Percentiles rank a stretch among this genome's conserved stretches.
phyloP scores from a whole-genome alignment of 2,113 vertebrate genomes.

The Lophochroa leadbeateri region DNA sequence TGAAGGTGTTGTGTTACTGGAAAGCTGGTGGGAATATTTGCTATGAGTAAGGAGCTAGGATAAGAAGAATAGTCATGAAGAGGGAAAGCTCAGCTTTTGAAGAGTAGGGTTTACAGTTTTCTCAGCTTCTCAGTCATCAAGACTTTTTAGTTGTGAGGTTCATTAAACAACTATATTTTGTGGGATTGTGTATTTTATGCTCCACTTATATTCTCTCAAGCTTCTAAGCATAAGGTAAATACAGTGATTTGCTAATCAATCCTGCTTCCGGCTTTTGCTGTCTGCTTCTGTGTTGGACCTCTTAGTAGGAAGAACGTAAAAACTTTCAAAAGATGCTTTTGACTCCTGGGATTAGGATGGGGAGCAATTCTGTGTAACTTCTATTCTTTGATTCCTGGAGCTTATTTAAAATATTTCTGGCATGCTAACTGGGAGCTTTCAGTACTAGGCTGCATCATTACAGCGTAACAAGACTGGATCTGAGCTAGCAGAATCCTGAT shows the following conservation, averaged over 20 bases:
- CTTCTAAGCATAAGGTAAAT: neutral
- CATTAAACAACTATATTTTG: neutral
- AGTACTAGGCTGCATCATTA: neutral
- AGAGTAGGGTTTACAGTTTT: neutral
- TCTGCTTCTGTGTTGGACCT: neutral
- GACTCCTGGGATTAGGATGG: neutral
- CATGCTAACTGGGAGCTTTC: neutral
- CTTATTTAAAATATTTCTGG: neutral
- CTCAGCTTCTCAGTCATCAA: neutral
- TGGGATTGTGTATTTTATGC: neutral
- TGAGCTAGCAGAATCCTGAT: neutral
- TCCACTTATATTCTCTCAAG: neutral
- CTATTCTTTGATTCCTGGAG: neutral
- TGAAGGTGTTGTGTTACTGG: neutral
- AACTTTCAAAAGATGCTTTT: neutral
- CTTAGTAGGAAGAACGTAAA: neutral
- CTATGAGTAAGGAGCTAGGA: neutral
- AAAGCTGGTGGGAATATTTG: neutral
- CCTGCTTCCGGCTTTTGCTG: neutral
- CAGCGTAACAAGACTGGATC: neutral
- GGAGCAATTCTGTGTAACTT: neutral
- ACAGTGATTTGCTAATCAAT: neutral
- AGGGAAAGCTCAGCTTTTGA: neutral
- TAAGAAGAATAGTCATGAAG: neutral
- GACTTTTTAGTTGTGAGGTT: neutral